phyloP scores from a whole-genome alignment of 2,888 invertebrate species.

The Schrankia costaestrigalis region DNA sequence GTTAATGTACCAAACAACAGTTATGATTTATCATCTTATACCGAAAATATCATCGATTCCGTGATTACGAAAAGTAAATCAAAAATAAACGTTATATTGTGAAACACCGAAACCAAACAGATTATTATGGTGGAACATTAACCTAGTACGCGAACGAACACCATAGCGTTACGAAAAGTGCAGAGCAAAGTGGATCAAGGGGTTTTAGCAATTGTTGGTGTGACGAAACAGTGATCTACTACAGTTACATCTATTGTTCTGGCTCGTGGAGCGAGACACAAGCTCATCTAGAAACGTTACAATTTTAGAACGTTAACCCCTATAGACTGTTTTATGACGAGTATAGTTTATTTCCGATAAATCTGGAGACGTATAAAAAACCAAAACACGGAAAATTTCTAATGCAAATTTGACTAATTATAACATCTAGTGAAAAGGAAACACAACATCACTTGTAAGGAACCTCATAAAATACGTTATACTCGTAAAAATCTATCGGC shows the following conservation, averaged over 20 bases:
- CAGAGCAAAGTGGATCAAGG: slow-evolving; percentile 34
- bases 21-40: slow-evolving; percentile 1
- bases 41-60: slow-evolving; percentile 17
- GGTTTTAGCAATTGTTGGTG: slow-evolving; percentile 38
- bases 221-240: slow-evolving; percentile 44
- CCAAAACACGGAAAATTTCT: too few species aligned
- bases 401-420: too few species aligned
- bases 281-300: slow-evolving; percentile 35
- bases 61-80: slow-evolving; percentile 32
- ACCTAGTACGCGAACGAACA: slow-evolving; percentile 33
- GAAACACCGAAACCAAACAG: slow-evolving; percentile 42
- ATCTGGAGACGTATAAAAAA: too few species aligned
- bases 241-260: slow-evolving; percentile 58
- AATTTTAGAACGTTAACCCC: slow-evolving; percentile 56
- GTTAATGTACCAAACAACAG: too few species aligned
- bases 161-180: slow-evolving; percentile 32
- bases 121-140: slow-evolving; percentile 43
- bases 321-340: too few species aligned
- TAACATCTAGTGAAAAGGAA: too few species aligned
- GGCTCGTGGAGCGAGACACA: slow-evolving; percentile 40
- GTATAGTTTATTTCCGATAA: too few species aligned
- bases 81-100: slow-evolving; percentile 31
- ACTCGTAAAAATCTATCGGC: too few species aligned
- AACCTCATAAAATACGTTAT: too few species aligned
- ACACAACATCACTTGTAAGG: too few species aligned